Conservation (phyloP, 2,888 invertebrate genomes). For the Zaprionus lineosus region DNA sequence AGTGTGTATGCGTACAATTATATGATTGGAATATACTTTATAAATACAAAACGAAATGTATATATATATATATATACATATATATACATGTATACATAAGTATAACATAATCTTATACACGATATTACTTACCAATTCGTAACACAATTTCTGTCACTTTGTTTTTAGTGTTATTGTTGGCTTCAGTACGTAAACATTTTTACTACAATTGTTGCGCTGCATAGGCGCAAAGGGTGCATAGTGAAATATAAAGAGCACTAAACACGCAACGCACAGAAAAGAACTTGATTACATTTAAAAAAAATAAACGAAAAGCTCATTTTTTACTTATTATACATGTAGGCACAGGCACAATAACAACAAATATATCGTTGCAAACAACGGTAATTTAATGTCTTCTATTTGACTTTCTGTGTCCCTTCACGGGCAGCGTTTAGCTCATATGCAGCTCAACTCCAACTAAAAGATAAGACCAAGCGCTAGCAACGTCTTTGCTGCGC, state of each 20-base stretch:
- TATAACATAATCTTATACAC: conserved; percentile 19
- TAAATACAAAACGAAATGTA: not conserved
- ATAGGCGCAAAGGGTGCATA: conserved; percentile 21
- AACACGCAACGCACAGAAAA: conserved; percentile 28
- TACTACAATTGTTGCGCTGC: conserved; percentile 46
- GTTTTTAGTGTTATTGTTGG: conserved; percentile 17
- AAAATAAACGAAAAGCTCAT: not conserved
- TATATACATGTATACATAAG: conserved; percentile 1
- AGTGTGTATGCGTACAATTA: conserved; percentile 5
- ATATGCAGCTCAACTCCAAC: conserved; percentile 30
- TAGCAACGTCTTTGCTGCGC: conserved; percentile 46
- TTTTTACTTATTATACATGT: not conserved
- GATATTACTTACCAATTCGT: conserved; percentile 31
- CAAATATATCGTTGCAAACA: not conserved
- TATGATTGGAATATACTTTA: conserved; percentile 3
- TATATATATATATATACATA: not conserved
- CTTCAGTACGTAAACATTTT: conserved; percentile 46
- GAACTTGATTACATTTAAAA: too few species aligned
- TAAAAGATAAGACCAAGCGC: not conserved
- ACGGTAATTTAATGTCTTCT: conserved; percentile 1
- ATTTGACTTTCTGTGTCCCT: not conserved
- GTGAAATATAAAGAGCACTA: conserved; percentile 9
- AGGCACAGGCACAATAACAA: not conserved
- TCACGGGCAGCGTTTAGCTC: conserved; percentile 30
- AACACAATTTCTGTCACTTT: not conserved